Evolutionary conservation across 2,797 vertebrate genomes (phyloP).

Genomic region (Arctocebus calabarensis): DNA sequence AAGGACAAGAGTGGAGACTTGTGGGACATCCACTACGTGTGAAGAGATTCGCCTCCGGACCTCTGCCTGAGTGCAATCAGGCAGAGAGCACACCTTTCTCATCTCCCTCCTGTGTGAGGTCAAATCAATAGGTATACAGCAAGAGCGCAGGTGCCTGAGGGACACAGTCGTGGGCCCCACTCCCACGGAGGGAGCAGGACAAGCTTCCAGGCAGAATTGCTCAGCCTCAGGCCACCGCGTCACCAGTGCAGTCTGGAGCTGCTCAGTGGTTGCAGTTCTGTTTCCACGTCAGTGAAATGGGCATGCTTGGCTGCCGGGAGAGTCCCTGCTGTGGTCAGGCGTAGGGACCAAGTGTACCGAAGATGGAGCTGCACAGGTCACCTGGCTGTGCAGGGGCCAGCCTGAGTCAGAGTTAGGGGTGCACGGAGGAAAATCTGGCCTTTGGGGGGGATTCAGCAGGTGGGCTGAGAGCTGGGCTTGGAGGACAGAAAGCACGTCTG

Average conservation of each 20-base stretch:
- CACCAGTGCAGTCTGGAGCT: background rate
- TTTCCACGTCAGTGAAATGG: accelerated
- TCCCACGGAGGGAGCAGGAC: accelerated
- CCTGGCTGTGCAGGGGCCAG: accelerated
- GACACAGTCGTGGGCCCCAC: no score
- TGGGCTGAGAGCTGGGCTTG: no score
- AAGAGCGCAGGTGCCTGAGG: accelerated
- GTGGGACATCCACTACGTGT: accelerated
- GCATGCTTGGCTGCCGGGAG: accelerated
- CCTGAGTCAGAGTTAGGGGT: background rate
- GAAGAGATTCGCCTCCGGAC: background rate
- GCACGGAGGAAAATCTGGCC: accelerated
- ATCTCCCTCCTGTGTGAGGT: background rate
- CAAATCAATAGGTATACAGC: no score
- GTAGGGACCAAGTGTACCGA: accelerated
- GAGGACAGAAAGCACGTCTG: accelerated
- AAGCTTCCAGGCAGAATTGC: background rate
- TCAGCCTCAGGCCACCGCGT: background rate
- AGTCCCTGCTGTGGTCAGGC: accelerated
- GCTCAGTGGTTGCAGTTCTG: accelerated
- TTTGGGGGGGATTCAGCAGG: background rate
- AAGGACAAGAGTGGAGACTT: background rate
- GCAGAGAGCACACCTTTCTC: background rate
- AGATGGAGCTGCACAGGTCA: accelerated
- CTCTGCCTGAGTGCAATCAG: accelerated